These are phyloP conservation scores for Apocheima hispidaria DNA, from an alignment of 2,888 invertebrate species.

Conservation along the genomic window DNA sequence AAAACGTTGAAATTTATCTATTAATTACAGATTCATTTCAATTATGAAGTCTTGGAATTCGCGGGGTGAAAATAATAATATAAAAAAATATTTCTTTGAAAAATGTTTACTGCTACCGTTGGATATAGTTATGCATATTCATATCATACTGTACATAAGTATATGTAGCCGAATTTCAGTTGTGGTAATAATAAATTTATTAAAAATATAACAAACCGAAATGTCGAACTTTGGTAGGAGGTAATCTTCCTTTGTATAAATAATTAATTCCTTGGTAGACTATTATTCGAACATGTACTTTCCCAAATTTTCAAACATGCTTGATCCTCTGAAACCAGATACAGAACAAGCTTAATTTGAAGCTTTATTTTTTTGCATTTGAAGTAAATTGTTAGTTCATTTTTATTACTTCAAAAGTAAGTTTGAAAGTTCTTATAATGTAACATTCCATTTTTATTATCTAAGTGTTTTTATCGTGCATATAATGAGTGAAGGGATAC, in stretches of 20 bases:
- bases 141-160: not conserved
- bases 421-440: too few species aligned
- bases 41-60: too few species aligned
- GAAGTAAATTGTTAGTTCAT: not conserved
- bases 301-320: conserved; percentile 30
- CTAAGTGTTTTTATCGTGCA: not conserved
- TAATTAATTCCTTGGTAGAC: conserved; percentile 25
- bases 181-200: not conserved
- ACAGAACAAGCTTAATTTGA: conserved; percentile 20
- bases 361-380: not conserved
- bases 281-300: conserved; percentile 29
- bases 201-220: conserved; percentile 29
- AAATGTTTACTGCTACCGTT: conserved; percentile 6
- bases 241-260: conserved; percentile 23
- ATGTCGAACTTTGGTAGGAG: conserved; percentile 21
- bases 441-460: not conserved
- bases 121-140: conserved; percentile 4
- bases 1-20: too few species aligned
- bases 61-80: too few species aligned
- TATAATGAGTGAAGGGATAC: not conserved
- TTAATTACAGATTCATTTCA: too few species aligned
- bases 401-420: not conserved
- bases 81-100: too few species aligned
- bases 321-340: conserved; percentile 31
- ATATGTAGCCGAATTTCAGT: conserved; percentile 2